A percentile compares a stretch with the other conserved stretches of the same genome.
phyloP scores from a whole-genome alignment of 1,140 invertebrate species.

The Ruditapes philippinarum region DNA sequence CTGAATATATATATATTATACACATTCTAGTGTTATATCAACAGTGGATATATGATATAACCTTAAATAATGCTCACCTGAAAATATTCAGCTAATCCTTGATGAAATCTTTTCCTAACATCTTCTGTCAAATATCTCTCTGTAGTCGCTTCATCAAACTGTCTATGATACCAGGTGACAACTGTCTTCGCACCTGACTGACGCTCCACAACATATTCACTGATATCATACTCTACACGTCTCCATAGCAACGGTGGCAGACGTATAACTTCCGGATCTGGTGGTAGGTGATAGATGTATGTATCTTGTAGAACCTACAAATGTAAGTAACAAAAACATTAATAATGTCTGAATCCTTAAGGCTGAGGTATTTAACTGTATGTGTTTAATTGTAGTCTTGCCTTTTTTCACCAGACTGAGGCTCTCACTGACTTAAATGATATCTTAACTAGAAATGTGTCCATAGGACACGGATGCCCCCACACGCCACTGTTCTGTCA shows the following conservation, averaged over 20 bases:
- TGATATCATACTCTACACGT: conserved; percentile 89
- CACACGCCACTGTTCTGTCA: too few species aligned
- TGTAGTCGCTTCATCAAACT: conserved; percentile 96
- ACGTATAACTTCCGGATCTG: conserved; percentile 78
- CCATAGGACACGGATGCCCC: too few species aligned
- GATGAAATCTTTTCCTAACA: conserved; percentile 56
- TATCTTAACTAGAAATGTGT: too few species aligned
- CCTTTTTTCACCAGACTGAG: too few species aligned
- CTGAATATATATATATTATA: too few species aligned
- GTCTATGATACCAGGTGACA: conserved; percentile 93
- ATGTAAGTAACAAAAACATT: too few species aligned
- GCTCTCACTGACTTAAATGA: too few species aligned
- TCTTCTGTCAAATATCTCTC: conserved; percentile 91
- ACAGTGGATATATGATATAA: too few species aligned
- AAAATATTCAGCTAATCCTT: conserved; percentile 78
- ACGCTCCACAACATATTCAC: conserved; percentile 90
- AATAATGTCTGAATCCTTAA: too few species aligned
- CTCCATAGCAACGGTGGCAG: conserved; percentile 89
- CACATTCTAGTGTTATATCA: too few species aligned
- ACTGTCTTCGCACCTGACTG: conserved; percentile 88
- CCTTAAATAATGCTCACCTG: conserved; percentile 48
- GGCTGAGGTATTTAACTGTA: too few species aligned
- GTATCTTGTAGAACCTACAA: conserved; percentile 82
- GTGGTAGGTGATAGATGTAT: conserved; percentile 82
- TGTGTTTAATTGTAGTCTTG: too few species aligned